Base-by-base conservation (phyloP, 1,140 invertebrate species). In the Parasteatoda tepidariorum region DNA sequence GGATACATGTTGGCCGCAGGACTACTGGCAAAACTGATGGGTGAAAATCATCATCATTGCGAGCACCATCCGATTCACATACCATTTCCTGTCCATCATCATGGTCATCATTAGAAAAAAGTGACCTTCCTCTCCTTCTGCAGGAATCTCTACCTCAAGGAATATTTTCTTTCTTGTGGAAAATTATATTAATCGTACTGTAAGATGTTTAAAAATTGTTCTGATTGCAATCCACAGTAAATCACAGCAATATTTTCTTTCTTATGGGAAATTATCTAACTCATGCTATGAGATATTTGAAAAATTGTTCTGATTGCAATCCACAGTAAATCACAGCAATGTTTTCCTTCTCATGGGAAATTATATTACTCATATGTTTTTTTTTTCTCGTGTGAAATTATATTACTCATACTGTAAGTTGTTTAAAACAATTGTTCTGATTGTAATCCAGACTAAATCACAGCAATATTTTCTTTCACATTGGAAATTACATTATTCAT, bases 31-130 rank as follows among this genome's bases (percentile, higher is more conserved):
- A 76, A 76, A 26, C 62, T 76, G 74, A 11, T 76, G 34, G 59
- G 74, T 5, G 74, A 76, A 18, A 31, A 76, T 9, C 74, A 76
- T 34, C 74, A 76, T 9, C 74, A 76, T 48, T 76, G 74, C 26
- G 31, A 34, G 0, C 74, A 76, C 31, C 74, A 76, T 48, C 74
- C 74, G 26, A 76, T 76, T 0, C 74, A 22, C 30, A 76, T 76
- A 22, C 74, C 74, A 0, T 64, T 76, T 7, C 74, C 74, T n/a
- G 34, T 76, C 2, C 74, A 74, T 4, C 71, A 76, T 48, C 59
- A 59, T 4, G 59, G 64, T 5, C 74, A 76, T n/a, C 71, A 74
- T 15, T 54, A 55, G 3, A 61, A 26, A 74, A 57, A 13, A 28
- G 9, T 31, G 6, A 0, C 26, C n/a, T 13, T 62, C 13, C 13